phyloP scores from a whole-genome alignment of 1,140 invertebrate species.

The Lepidurus arcticus region DNA sequence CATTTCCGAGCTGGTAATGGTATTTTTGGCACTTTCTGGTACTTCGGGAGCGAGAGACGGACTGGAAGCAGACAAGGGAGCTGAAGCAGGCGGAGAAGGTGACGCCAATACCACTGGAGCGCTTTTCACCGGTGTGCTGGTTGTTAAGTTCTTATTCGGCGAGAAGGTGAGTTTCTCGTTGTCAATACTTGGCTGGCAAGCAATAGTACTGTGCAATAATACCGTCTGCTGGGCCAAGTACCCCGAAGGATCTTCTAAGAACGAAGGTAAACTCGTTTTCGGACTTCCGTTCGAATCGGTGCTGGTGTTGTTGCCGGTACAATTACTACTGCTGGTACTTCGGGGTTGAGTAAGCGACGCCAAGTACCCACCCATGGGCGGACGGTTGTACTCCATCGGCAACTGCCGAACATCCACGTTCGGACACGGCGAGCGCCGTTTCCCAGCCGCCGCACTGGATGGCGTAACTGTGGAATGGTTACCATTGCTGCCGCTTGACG shows the following conservation, averaged over 20 bases:
- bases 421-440: conserved; percentile 48
- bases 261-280: conserved; percentile 54
- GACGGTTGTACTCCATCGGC: conserved; percentile 45
- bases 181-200: conserved; percentile 58
- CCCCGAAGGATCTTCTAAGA: conserved; percentile 81
- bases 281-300: conserved; percentile 36
- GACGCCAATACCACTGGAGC: conserved; percentile 34
- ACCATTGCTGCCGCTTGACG: not conserved
- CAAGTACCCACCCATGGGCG: conserved; percentile 38
- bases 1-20: conserved; percentile 35
- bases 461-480: conserved; percentile 21
- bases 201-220: conserved; percentile 73
- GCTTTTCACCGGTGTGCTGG: conserved; percentile 34
- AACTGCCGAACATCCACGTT: conserved; percentile 52
- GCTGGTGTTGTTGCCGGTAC: conserved; percentile 41
- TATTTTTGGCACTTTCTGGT: conserved; percentile 25
- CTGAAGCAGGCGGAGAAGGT: conserved; percentile 34
- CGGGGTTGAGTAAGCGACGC: conserved; percentile 33
- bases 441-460: conserved; percentile 29
- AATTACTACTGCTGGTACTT: conserved; percentile 32
- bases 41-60: conserved; percentile 25
- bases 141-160: conserved; percentile 29
- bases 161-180: conserved; percentile 31
- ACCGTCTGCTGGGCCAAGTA: conserved; percentile 81
- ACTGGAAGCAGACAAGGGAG: conserved; percentile 34